phyloP scores from a whole-genome alignment of 2,113 vertebrate species.

The Alexandromys fortis region DNA sequence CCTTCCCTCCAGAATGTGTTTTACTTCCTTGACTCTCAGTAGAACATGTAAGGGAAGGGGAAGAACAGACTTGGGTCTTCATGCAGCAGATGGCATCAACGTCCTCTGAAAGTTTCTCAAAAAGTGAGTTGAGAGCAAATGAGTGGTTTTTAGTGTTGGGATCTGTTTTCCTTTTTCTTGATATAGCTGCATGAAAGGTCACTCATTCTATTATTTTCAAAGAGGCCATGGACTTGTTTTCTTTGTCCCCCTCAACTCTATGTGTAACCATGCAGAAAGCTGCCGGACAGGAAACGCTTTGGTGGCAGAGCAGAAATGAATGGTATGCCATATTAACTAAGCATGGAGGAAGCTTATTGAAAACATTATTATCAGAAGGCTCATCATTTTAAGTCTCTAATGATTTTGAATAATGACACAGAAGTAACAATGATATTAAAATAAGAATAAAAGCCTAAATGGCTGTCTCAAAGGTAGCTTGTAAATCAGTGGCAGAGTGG shows the following conservation, averaged over 20 bases:
- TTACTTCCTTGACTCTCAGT: neutral
- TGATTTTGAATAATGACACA: conserved; percentile 48
- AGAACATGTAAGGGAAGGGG: neutral
- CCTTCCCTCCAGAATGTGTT: neutral
- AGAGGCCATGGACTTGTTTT: neutral
- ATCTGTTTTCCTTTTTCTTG: neutral
- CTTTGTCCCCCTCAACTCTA: fast-evolving
- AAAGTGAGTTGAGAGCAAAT: neutral
- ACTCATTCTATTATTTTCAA: neutral
- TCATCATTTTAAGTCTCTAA: conserved; percentile 54
- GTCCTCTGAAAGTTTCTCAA: neutral
- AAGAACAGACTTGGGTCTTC: neutral
- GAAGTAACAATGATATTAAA: conserved; percentile 54
- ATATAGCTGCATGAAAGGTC: neutral
- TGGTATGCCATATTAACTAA: neutral
- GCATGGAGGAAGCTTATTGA: conserved; percentile 22
- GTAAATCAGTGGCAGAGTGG: neutral
- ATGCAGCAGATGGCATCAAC: neutral
- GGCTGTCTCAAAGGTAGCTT: neutral
- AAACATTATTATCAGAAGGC: conserved; percentile 43
- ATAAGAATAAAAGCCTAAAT: neutral
- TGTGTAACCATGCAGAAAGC: neutral
- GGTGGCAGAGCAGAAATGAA: neutral
- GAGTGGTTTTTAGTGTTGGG: neutral
- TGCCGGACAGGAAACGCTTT: neutral